These are phyloP conservation scores for Gallinago nigripennis DNA, from an alignment of 2,797 vertebrate species.

Conservation along the genomic window DNA sequence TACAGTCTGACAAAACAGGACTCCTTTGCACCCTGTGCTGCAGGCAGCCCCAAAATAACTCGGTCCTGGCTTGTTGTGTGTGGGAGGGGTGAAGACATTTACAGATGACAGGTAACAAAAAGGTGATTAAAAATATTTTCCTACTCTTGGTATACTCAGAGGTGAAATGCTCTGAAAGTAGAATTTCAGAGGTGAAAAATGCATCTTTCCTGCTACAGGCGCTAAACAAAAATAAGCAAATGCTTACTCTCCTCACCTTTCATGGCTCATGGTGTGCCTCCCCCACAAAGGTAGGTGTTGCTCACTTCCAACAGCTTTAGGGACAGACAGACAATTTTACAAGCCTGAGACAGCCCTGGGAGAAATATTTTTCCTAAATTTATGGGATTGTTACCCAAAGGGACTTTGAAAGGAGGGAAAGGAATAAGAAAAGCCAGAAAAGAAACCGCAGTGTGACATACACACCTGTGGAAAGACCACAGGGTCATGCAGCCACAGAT, in stretches of 20 bases:
- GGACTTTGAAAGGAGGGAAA: background rate
- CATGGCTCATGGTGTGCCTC: too few species aligned
- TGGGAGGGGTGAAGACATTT: background rate
- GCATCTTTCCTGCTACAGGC: background rate
- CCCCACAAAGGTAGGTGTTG: background rate
- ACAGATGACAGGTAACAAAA: background rate
- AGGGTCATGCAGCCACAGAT: background rate
- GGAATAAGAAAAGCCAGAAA: background rate
- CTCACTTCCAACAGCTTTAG: background rate
- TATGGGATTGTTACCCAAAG: background rate
- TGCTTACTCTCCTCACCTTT: background rate
- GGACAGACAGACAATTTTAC: background rate
- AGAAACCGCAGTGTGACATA: background rate
- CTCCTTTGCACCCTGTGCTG: rapidly evolving
- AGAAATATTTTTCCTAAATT: background rate
- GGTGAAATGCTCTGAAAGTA: background rate
- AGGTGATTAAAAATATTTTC: background rate
- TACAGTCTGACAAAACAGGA: background rate
- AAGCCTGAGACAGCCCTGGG: rapidly evolving
- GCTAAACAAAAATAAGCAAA: background rate
- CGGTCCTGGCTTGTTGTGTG: background rate
- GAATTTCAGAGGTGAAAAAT: background rate
- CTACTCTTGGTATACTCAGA: background rate
- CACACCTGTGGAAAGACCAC: background rate
- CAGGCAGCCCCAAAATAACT: background rate